A percentile compares a stretch with the other conserved stretches of the same genome.
Evolutionary conservation across 1,140 invertebrate genomes (phyloP).

Genomic region (Andricus grossulariae): DNA sequence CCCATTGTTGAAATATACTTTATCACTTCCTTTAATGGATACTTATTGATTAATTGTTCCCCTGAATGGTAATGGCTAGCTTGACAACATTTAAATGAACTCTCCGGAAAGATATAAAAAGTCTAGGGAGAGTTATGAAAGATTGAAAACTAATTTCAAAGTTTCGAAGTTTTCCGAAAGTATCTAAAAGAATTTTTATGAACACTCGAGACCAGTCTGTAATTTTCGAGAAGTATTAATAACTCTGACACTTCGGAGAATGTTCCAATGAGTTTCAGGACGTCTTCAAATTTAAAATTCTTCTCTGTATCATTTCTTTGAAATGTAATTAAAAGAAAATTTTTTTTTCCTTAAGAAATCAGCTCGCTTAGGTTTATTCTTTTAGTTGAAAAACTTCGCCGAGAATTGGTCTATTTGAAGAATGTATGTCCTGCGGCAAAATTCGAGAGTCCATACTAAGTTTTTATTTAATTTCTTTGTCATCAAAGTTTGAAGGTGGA

Average conservation of each 20-base stretch:
- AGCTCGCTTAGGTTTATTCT: not conserved
- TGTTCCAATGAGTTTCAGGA: no score
- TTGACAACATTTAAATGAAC: not conserved
- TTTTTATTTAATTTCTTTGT: not conserved
- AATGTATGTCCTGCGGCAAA: not conserved
- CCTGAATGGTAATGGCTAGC: not conserved
- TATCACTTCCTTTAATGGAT: conserved; percentile 9
- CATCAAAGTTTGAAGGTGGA: not conserved
- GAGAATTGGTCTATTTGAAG: not conserved
- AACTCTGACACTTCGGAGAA: no score
- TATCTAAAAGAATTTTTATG: no score
- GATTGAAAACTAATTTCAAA: no score
- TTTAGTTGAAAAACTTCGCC: not conserved
- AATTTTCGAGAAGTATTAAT: no score
- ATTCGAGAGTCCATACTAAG: not conserved
- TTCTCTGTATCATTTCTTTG: no score
- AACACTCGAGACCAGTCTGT: no score
- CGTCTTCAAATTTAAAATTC: no score
- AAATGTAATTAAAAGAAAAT: not conserved
- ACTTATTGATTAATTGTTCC: conserved; percentile 19
- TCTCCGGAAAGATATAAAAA: not conserved
- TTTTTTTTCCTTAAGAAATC: not conserved
- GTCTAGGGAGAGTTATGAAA: no score
- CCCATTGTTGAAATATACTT: conserved; percentile 10
- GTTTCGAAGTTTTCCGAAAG: no score